Evolutionary conservation across 2,888 invertebrate genomes (phyloP).

Genomic region (Dysmachus trigonus): DNA sequence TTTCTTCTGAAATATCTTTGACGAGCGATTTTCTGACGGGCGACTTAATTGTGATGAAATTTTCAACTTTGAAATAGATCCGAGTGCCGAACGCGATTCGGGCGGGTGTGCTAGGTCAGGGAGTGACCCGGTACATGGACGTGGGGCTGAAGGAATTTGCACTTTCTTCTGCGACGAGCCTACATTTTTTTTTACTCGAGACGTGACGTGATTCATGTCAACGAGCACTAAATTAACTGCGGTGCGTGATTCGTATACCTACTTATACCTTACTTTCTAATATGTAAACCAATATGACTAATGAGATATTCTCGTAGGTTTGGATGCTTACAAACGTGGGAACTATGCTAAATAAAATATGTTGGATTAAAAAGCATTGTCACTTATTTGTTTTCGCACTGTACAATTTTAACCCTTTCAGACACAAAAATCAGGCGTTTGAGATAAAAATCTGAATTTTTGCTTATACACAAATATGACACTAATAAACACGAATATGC

Average conservation of each 20-base stretch:
- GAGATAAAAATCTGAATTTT: too few species aligned
- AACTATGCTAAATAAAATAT: neutral
- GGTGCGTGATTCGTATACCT: neutral
- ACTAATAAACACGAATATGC: too few species aligned
- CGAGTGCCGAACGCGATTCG: neutral
- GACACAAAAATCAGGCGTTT: too few species aligned
- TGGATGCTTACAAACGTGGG: neutral
- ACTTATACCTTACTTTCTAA: neutral
- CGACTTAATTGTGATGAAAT: constrained; percentile 19
- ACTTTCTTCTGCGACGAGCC: neutral
- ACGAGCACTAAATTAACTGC: neutral
- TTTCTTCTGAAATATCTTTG: constrained; percentile 9
- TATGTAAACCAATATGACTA: neutral
- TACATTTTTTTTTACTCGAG: neutral
- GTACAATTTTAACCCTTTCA: too few species aligned
- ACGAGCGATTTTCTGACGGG: constrained; percentile 35
- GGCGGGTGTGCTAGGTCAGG: neutral
- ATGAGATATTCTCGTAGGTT: neutral
- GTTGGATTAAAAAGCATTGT: too few species aligned
- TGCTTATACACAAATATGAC: too few species aligned
- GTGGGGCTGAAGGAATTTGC: neutral
- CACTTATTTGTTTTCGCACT: too few species aligned
- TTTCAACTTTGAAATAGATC: neutral
- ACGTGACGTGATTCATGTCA: neutral
- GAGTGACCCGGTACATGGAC: neutral